Evolutionary conservation across 2,113 vertebrate genomes (phyloP), one percentile per base, ranked within the genome.

Genomic region (Colistium nudipinnis): DNA sequence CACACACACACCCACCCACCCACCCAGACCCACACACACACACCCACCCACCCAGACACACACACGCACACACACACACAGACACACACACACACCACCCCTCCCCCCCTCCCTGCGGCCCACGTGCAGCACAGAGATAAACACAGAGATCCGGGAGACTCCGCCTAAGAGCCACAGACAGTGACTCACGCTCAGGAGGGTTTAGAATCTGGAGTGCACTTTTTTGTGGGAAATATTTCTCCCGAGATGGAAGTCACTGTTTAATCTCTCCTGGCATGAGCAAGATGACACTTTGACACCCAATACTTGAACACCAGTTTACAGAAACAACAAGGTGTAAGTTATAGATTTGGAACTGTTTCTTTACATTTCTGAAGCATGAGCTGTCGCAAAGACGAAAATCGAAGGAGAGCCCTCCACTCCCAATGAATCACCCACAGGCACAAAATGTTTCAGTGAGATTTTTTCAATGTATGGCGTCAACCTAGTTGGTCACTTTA

Each of bases 151-250:
- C 31, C 25, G 7, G 38, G 49, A 28, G 5, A 12, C 17, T 49
- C 22, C n/a, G n/a, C n/a, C 52, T n/a, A 10, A 12, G 47, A 54
- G 12, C 16, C 30, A 35, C 19, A 27, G 33, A 19, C 20, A 1
- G 36, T 33, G 53, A 6, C 33, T 41, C 36, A 20, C 10, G 56
- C 56, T 22, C 17, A 3, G 6, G 30, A 9, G 28, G 24, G 36
- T 8, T 33, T 25, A 19, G 0, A 22, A 25, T 51, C 12, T 25
- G 27, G 31, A 17, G 9, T 2, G 44, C 9, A 9, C 38, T 5
- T 27, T 31, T 13, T 45, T n/a, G n/a, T n/a, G n/a, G n/a, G 5
- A 59, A 22, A 52, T 33, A 44, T 45, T 62, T 41, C 49, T 59
- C 9, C 28, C 11, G 2, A 3, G 36, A 25, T 7, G 28, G 19